Conservation (phyloP, 2,888 invertebrate genomes). For the Dromius quadrimaculatus region DNA sequence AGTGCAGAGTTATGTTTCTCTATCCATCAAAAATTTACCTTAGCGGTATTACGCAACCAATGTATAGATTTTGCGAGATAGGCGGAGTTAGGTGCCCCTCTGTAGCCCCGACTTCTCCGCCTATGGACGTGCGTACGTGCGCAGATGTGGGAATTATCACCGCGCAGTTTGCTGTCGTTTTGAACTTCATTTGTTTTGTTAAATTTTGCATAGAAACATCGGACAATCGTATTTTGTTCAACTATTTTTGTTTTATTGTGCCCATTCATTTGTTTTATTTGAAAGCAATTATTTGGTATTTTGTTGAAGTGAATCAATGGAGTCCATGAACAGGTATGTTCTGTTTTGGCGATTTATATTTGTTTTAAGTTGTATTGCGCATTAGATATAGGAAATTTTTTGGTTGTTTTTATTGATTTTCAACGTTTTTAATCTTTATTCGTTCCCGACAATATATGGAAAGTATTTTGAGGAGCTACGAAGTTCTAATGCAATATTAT, state of each 20-base stretch:
- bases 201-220: constrained; percentile 18
- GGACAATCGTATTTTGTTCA: constrained; percentile 26
- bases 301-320: constrained; percentile 3
- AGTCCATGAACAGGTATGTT: constrained; percentile 40
- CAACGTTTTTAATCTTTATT: not conserved
- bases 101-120: constrained; percentile 7
- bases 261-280: not conserved
- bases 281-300: constrained; percentile 16
- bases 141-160: not conserved
- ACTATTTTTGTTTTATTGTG: constrained; percentile 29
- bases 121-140: constrained; percentile 43
- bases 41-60: constrained; percentile 54
- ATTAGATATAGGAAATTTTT: constrained; percentile 23
- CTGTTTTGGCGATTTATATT: constrained; percentile 21
- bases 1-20: not conserved
- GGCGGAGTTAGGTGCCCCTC: constrained; percentile 9
- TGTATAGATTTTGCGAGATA: constrained; percentile 57
- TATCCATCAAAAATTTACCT: constrained; percentile 22
- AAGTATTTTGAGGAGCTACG: no score
- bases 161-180: constrained; percentile 34
- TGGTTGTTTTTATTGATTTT: not conserved
- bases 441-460: no score
- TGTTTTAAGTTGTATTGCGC: constrained; percentile 35
- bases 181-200: constrained; percentile 45
- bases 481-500: no score